Evolutionary conservation across 2,113 vertebrate species (phyloP).

Genomic region (Scomber scombrus): DNA sequence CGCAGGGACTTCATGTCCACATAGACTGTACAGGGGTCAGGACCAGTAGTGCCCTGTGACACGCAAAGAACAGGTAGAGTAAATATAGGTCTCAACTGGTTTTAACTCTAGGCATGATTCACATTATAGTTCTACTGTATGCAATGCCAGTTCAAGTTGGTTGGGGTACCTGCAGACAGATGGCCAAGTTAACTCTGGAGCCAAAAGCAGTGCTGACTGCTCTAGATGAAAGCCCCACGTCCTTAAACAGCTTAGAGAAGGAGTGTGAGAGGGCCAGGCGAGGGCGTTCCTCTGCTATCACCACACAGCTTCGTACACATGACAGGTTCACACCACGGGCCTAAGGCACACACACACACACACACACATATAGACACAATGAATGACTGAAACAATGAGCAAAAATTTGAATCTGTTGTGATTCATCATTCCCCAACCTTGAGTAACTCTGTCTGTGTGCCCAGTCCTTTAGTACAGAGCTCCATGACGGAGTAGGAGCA

Average conservation of each 20-base stretch:
- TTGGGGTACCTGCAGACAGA: conserved; percentile 93
- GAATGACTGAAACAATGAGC: not conserved
- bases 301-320: conserved; percentile 95
- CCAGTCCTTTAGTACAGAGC: conserved; percentile 97
- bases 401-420: not conserved
- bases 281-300: conserved; percentile 95
- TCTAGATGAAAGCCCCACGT: conserved; percentile 92
- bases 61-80: conserved; percentile 19
- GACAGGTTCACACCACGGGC: conserved; percentile 94
- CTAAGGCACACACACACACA: conserved; percentile 75
- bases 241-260: conserved; percentile 98
- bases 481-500: conserved; percentile 99
- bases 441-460: conserved; percentile 94
- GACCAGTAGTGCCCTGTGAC: conserved; percentile 95
- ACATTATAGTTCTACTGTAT: not conserved
- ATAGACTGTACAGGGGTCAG: conserved; percentile 97
- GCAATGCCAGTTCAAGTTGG: not conserved
- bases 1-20: conserved; percentile 98
- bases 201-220: conserved; percentile 98
- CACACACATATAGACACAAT: not conserved
- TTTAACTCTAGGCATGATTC: not conserved
- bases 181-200: conserved; percentile 94
- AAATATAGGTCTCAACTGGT: not conserved
- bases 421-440: conserved; percentile 84
- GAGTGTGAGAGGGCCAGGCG: conserved; percentile 92